Evolutionary conservation across 2,113 vertebrate species (phyloP).

Genomic region (Mobula hypostoma): DNA sequence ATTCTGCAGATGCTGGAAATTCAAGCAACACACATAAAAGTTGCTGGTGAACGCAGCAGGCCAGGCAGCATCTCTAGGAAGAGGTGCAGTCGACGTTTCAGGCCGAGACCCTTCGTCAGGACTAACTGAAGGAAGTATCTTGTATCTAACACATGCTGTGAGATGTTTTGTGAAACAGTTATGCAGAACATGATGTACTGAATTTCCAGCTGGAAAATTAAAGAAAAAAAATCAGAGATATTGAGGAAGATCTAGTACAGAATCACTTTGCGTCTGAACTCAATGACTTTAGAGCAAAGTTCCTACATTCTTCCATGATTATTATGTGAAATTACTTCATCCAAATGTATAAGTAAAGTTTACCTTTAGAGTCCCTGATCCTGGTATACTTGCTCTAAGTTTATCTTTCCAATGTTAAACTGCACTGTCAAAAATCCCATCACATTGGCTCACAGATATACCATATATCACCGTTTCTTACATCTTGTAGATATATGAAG

Average conservation of each 20-base stretch:
- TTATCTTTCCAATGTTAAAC: neutral
- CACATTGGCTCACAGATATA: neutral
- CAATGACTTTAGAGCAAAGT: neutral
- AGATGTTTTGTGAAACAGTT: neutral
- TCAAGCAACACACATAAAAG: no score
- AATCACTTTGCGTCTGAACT: neutral
- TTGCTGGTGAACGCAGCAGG: no score
- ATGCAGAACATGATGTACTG: no score
- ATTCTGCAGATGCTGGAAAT: no score
- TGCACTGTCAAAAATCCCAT: neutral
- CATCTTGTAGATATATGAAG: neutral
- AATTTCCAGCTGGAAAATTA: no score
- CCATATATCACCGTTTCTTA: neutral
- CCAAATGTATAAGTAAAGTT: no score
- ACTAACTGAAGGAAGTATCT: no score
- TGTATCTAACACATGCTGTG: neutral
- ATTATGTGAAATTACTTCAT: neutral
- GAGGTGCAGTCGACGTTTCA: no score
- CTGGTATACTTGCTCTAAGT: neutral
- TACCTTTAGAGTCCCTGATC: neutral
- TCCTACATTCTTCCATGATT: neutral
- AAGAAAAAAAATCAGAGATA: no score
- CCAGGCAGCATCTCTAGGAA: no score
- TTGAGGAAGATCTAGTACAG: neutral
- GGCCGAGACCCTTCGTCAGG: no score